Conservation (phyloP, 1,140 invertebrate species). For the Pissodes strobi region DNA sequence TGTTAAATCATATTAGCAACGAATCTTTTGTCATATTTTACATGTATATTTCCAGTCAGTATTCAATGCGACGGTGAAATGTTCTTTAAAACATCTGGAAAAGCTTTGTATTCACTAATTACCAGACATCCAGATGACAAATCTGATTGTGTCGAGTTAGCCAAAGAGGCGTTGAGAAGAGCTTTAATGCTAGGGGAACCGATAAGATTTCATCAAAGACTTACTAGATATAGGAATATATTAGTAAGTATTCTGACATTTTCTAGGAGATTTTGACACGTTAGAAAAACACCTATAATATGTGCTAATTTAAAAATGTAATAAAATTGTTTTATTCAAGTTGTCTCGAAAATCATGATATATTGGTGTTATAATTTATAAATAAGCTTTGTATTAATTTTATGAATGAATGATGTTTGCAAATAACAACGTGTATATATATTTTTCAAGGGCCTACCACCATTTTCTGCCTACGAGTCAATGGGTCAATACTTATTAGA, state of each 20-base stretch:
- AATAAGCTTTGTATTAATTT: no score
- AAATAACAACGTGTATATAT: no score
- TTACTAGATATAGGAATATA: constrained; percentile 73
- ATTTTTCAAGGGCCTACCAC: constrained; percentile 45
- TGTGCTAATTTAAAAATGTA: neutral
- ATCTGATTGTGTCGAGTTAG: constrained; percentile 67
- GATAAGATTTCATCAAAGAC: constrained; percentile 66
- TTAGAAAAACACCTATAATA: no score
- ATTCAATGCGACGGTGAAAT: constrained; percentile 71
- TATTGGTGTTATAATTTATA: no score
- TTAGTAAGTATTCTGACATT: constrained; percentile 59
- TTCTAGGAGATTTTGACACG: neutral
- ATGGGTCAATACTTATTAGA: constrained; percentile 51
- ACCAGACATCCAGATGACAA: constrained; percentile 66
- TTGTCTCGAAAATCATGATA: neutral
- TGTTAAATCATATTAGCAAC: no score
- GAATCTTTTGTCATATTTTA: no score
- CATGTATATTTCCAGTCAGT: constrained; percentile 60
- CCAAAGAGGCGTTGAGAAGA: constrained; percentile 70
- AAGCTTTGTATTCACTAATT: constrained; percentile 61
- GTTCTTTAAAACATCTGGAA: constrained; percentile 69
- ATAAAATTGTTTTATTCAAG: neutral
- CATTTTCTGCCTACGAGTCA: constrained; percentile 52
- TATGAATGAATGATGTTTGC: no score
- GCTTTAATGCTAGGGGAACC: constrained; percentile 72